Evolutionary conservation across 1,140 invertebrate species (phyloP).

Genomic region (Lepidurus arcticus): DNA sequence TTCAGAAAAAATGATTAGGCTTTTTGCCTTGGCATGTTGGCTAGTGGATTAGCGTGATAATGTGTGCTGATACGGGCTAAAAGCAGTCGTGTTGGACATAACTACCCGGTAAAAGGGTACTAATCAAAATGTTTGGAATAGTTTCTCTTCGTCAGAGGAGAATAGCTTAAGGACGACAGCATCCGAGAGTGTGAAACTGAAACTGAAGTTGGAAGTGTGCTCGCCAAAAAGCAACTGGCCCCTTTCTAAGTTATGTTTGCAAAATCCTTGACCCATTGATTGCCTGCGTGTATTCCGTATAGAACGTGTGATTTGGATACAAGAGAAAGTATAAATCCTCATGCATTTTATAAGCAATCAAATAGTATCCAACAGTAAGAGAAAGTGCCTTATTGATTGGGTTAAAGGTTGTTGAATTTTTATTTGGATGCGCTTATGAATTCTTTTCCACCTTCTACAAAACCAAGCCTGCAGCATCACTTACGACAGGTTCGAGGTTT

Average conservation of each 20-base stretch:
- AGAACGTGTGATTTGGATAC: neutral
- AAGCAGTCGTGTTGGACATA: too few species aligned
- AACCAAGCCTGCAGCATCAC: neutral
- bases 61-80: too few species aligned
- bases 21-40: too few species aligned
- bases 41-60: too few species aligned
- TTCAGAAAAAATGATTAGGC: too few species aligned
- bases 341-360: constrained; percentile 6
- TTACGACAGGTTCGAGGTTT: constrained; percentile 6
- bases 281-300: neutral
- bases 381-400: constrained; percentile 11
- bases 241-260: constrained; percentile 15
- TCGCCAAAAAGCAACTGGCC: neutral
- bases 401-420: neutral
- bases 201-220: neutral
- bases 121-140: too few species aligned
- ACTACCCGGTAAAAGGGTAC: too few species aligned
- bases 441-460: neutral
- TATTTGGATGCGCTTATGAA: neutral
- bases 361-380: neutral
- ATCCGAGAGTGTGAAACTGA: neutral
- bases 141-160: too few species aligned
- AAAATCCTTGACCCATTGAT: neutral
- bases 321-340: neutral
- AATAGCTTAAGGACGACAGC: too few species aligned